A percentile compares a stretch with the other conserved stretches of the same genome.
phyloP scores from a whole-genome alignment of 2,797 vertebrate genomes.

The Hydrocynus forskahlii region DNA sequence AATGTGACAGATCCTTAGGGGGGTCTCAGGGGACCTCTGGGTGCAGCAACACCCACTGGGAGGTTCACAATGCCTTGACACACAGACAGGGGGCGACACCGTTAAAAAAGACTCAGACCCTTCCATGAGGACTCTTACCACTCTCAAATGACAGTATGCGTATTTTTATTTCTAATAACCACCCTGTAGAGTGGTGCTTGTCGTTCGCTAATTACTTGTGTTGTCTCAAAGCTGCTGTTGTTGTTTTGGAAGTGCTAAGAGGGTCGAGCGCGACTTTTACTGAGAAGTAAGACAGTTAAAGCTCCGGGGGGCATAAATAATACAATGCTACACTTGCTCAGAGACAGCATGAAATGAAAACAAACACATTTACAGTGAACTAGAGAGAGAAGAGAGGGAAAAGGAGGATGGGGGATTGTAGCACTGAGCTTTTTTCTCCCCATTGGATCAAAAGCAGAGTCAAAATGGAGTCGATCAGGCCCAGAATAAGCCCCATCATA shows the following conservation, averaged over 20 bases:
- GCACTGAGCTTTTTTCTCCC: slow-evolving; percentile 13
- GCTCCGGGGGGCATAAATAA: slow-evolving; percentile 60
- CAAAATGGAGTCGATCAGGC: background rate
- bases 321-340: slow-evolving; percentile 52
- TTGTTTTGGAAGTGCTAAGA: slow-evolving; percentile 55
- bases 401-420: background rate
- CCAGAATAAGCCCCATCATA: slow-evolving; percentile 22
- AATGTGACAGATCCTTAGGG: too few species aligned
- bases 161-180: slow-evolving; percentile 38
- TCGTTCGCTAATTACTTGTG: slow-evolving; percentile 45
- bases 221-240: slow-evolving; percentile 46
- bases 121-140: background rate
- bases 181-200: slow-evolving; percentile 35
- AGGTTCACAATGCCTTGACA: slow-evolving; percentile 71
- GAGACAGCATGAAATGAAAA: slow-evolving; percentile 48
- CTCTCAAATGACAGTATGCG: slow-evolving; percentile 10
- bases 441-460: slow-evolving; percentile 33
- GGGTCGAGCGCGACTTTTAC: slow-evolving; percentile 43
- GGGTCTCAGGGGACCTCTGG: slow-evolving; percentile 1
- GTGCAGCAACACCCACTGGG: slow-evolving; percentile 76
- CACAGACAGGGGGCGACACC: slow-evolving; percentile 28
- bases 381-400: background rate
- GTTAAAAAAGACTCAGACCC: background rate
- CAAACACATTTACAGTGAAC: slow-evolving; percentile 47
- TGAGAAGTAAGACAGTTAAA: slow-evolving; percentile 49